Base-by-base conservation (phyloP, 2,113 vertebrate genomes). In the Oceanodroma tethys region DNA sequence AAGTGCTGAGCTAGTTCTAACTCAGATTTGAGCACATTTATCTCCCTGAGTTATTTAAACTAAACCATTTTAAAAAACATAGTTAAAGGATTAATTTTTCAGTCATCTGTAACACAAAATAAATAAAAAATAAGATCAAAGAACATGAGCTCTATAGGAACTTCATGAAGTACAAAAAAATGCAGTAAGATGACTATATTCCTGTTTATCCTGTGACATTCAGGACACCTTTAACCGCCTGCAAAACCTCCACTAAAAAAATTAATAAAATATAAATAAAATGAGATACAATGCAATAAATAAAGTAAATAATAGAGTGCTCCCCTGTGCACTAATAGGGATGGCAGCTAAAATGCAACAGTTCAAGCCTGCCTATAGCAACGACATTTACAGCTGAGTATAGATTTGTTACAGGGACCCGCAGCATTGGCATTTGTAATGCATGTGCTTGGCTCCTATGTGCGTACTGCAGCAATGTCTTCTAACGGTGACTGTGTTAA, bases 401-500 rank as follows among this genome's bases (percentile, higher is more conserved):
- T n/a, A 30, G 14, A 3, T 65, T 52, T 52, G 16, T 27, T 52
- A 43, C 9, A 2, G 0, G 5, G 52, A 45, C 18, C 26, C 2
- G 2, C 25, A 32, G n/a, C 20, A 22, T 16, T 18, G 32, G 23
- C 43, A 4, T 38, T 13, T 18, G 29, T 17, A 5, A 36, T 1
- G n/a, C 7, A 10, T 4, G 26, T 17, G 13, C 52, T 68, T n/a
- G 22, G 70, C 32, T 52, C 32, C 67, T 11, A 2, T 1, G 7
- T 15, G 36, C 2, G 1, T 16, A 5, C 11, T 5, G 19, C 53
- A 60, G 34, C 52, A n/a, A 2, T 1, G 4, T 26, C 68, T 48
- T 36, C 45, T 32, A 21, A 8, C 1, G 2, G 60, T 17, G 43
- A 11, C 40, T 12, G 6, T 4, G 36, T 7, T 43, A 14, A n/a